Conservation (phyloP, 92 coral and sea anemone genomes). For the Porites cylindrica region DNA sequence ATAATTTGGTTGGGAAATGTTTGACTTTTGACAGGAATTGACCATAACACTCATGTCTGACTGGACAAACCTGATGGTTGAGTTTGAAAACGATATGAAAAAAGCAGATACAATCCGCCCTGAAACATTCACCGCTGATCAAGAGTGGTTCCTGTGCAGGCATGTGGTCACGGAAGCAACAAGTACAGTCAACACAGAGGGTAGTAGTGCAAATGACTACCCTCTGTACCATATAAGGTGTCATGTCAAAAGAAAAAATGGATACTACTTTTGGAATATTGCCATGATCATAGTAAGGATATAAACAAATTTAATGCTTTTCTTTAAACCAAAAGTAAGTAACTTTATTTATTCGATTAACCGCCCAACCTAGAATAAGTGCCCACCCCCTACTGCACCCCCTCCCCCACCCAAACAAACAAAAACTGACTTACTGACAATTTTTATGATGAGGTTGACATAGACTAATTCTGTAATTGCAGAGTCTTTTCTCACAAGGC, state of each 20-base stretch:
- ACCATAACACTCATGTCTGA: constrained; percentile 83
- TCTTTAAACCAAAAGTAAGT: too few relatives aligned
- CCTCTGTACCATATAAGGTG: constrained; percentile 75
- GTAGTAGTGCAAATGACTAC: constrained; percentile 76
- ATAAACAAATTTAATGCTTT: too few relatives aligned
- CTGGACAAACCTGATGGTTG: constrained; percentile 75
- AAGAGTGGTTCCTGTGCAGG: constrained; percentile 75
- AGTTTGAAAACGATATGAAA: constrained; percentile 70
- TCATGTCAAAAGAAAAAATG: constrained; percentile 73
- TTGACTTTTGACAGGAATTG: constrained; percentile 42
- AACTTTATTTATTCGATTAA: too few relatives aligned
- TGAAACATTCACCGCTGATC: constrained; percentile 75
- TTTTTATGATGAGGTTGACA: too few relatives aligned
- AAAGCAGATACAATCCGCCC: constrained; percentile 67
- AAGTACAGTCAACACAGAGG: constrained; percentile 59
- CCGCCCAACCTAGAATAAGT: too few relatives aligned
- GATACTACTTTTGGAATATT: constrained; percentile 82
- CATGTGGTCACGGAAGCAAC: constrained; percentile 72
- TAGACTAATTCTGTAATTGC: too few relatives aligned
- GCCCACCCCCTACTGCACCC: too few relatives aligned
- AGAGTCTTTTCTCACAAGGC: too few relatives aligned
- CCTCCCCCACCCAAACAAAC: too few relatives aligned
- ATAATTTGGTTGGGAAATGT: too few relatives aligned
- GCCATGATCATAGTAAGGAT: constrained; percentile 68
- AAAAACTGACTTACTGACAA: too few relatives aligned